phyloP scores from a whole-genome alignment of 2,888 invertebrate genomes.

The Caenorhabditis sp. region DNA sequence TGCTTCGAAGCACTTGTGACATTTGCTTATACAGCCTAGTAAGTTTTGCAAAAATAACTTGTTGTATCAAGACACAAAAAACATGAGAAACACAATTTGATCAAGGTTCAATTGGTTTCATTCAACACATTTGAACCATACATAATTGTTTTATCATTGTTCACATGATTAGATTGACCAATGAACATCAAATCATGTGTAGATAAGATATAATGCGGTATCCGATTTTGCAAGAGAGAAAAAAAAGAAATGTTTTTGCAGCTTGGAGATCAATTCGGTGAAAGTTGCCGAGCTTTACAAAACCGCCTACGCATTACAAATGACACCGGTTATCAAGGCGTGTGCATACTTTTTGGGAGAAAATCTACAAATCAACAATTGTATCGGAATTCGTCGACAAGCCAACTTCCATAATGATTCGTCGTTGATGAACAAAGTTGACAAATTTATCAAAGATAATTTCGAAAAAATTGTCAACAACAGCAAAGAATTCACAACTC shows the following conservation, averaged over 20 bases:
- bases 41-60: constrained; percentile 43
- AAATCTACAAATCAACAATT: constrained; percentile 76
- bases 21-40: constrained; percentile 83
- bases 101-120: neutral
- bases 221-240: neutral
- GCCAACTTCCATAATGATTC: constrained; percentile 69
- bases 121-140: neutral
- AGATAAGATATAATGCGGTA: neutral
- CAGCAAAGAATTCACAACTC: constrained; percentile 64
- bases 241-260: constrained; percentile 61
- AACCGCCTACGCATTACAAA: constrained; percentile 80
- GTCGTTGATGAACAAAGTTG: constrained; percentile 61
- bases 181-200: constrained; percentile 2
- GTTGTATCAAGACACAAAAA: neutral
- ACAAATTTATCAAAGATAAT: constrained; percentile 63
- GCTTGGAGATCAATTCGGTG: constrained; percentile 74
- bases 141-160: constrained; percentile 5
- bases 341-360: constrained; percentile 80
- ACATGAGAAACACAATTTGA: neutral
- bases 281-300: constrained; percentile 82
- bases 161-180: constrained; percentile 11
- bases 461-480: constrained; percentile 59
- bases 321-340: constrained; percentile 80
- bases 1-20: constrained; percentile 82
- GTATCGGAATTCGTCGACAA: constrained; percentile 71